Evolutionary conservation across 2,797 vertebrate species (phyloP).

Genomic region (Characodon lateralis): DNA sequence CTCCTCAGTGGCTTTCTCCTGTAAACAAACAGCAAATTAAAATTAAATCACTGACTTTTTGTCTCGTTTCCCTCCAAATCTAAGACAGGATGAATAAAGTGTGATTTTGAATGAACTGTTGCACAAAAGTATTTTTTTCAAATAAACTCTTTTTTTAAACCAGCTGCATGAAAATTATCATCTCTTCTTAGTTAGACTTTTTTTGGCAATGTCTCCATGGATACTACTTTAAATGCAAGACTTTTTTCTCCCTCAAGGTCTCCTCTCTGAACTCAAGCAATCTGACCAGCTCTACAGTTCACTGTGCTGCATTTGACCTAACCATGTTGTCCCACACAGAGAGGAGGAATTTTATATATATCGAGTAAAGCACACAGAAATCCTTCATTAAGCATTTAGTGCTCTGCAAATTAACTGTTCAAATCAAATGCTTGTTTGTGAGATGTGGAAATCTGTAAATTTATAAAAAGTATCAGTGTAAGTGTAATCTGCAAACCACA

Average conservation of each 20-base stretch:
- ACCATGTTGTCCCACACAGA: background rate
- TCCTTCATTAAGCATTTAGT: background rate
- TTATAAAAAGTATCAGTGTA: background rate
- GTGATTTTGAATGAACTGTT: background rate
- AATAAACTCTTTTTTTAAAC: background rate
- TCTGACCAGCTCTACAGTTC: background rate
- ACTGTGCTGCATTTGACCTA: background rate
- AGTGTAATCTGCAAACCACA: background rate
- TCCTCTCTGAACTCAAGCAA: background rate
- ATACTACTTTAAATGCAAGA: conserved; percentile 14
- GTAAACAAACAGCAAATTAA: conserved; percentile 8
- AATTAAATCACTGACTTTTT: conserved; percentile 2
- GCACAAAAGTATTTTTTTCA: background rate
- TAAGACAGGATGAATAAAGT: background rate
- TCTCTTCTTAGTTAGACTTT: conserved; percentile 41
- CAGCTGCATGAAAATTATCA: background rate
- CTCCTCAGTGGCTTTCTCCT: conserved; percentile 86
- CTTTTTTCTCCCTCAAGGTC: conserved; percentile 4
- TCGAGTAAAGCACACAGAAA: background rate
- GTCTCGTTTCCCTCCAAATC: background rate
- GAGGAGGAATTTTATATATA: background rate
- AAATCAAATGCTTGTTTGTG: background rate
- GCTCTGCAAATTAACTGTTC: background rate
- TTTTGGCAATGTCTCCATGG: conserved; percentile 61
- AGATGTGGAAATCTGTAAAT: background rate